A percentile compares a stretch with the other conserved stretches of the same genome.
phyloP scores from a whole-genome alignment of 2,797 vertebrate genomes.

The Galaxias olidus region DNA sequence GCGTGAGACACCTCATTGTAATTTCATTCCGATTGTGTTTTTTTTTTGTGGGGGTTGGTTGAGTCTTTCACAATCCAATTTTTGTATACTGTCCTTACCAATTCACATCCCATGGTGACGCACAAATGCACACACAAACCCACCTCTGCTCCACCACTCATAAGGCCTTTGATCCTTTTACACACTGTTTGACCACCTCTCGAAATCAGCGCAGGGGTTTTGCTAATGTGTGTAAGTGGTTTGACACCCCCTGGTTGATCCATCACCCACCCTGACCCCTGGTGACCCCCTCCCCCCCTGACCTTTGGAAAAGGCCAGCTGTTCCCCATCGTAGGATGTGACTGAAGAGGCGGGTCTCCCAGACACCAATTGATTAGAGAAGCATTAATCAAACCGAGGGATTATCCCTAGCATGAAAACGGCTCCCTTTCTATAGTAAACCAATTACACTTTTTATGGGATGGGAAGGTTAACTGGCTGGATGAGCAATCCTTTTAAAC shows the following conservation, averaged over 20 bases:
- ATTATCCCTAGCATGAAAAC: conserved; percentile 84
- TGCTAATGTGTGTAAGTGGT: conserved; percentile 60
- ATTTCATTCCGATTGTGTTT: conserved; percentile 11
- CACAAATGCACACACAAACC: neutral
- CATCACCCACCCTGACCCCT: conserved; percentile 86
- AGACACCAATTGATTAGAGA: conserved; percentile 96
- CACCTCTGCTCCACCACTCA: neutral
- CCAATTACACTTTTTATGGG: conserved; percentile 82
- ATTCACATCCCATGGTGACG: conserved; percentile 4
- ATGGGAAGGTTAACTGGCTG: conserved; percentile 79
- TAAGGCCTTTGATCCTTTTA: conserved; percentile 40
- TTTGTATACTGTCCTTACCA: conserved; percentile 19
- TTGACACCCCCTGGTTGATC: conserved; percentile 78
- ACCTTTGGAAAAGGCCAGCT: conserved; percentile 96
- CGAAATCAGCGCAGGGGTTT: conserved; percentile 44
- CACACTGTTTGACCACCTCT: conserved; percentile 36
- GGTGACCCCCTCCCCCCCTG: conserved; percentile 76
- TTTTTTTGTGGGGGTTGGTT: too few species aligned
- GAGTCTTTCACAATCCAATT: conserved; percentile 2
- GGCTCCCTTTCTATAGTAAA: conserved; percentile 79
- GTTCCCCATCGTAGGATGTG: conserved; percentile 87
- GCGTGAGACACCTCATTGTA: conserved; percentile 38
- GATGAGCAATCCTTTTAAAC: conserved; percentile 77
- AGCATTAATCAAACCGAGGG: conserved; percentile 94
- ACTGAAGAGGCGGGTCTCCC: conserved; percentile 85